Conservation (phyloP, 2,888 invertebrate genomes). For the Celastrina argiolus region DNA sequence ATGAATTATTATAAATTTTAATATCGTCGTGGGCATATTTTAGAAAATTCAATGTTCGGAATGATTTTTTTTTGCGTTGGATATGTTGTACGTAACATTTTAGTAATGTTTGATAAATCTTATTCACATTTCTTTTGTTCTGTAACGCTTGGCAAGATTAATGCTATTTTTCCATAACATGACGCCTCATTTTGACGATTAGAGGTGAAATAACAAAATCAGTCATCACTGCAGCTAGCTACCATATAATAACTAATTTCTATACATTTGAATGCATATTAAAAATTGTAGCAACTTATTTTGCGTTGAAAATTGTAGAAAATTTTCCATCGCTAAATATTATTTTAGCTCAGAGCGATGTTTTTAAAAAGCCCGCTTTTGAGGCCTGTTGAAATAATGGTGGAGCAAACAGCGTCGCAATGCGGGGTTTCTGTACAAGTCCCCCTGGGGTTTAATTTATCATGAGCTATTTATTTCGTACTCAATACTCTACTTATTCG, state of each 20-base stretch:
- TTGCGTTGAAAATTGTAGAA: background rate
- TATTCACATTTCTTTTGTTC: background rate
- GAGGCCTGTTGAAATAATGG: slow-evolving; percentile 15
- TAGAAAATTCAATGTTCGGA: background rate
- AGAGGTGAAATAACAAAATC: background rate
- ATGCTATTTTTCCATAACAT: background rate
- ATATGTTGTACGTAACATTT: no score
- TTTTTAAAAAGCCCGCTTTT: background rate
- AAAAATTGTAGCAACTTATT: background rate
- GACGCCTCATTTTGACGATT: background rate
- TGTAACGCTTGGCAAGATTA: background rate
- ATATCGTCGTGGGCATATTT: background rate
- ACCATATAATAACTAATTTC: no score
- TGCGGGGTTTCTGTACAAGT: slow-evolving; percentile 5
- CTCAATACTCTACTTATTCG: slow-evolving; percentile 1
- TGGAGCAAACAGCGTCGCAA: slow-evolving; percentile 16
- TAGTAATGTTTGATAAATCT: background rate
- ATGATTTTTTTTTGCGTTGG: background rate
- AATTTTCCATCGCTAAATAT: slow-evolving; percentile 14
- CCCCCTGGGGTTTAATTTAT: slow-evolving; percentile 16
- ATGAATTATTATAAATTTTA: background rate
- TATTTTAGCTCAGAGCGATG: slow-evolving; percentile 3
- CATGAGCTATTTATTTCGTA: slow-evolving; percentile 13
- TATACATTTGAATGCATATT: no score
- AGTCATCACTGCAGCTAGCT: no score